Conservation (phyloP, 2,888 invertebrate species). For the Acrobasis suavella region DNA sequence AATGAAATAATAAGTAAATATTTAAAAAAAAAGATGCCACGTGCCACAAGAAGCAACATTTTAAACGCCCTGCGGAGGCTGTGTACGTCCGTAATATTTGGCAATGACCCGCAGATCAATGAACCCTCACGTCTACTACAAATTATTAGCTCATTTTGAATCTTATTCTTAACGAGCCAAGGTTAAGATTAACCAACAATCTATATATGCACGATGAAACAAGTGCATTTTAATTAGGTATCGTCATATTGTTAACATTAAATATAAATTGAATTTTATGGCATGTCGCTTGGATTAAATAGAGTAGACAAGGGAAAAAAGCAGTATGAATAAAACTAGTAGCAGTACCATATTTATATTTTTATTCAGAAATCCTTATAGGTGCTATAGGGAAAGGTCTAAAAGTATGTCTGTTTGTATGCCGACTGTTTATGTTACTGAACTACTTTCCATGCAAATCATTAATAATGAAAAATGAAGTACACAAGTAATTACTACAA, state of each 20-base stretch:
- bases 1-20: background rate
- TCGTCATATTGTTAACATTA: background rate
- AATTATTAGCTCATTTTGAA: conserved; percentile 32
- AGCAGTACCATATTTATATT: too few species aligned
- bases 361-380: too few species aligned
- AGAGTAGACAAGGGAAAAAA: too few species aligned
- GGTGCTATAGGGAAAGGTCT: too few species aligned
- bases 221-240: background rate
- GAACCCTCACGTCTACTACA: conserved; percentile 45
- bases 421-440: too few species aligned
- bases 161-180: conserved; percentile 33
- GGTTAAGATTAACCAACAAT: background rate
- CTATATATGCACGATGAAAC: background rate
- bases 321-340: too few species aligned
- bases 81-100: conserved; percentile 66
- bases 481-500: too few species aligned
- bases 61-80: conserved; percentile 62
- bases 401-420: too few species aligned
- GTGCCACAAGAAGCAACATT: conserved; percentile 49
- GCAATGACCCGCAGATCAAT: conserved; percentile 76
- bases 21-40: conserved; percentile 28
- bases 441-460: too few species aligned
- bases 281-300: too few species aligned
- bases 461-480: too few species aligned
- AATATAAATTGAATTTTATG: too few species aligned